Conservation (phyloP, 2,888 invertebrate species). For the Macrophya annulata region DNA sequence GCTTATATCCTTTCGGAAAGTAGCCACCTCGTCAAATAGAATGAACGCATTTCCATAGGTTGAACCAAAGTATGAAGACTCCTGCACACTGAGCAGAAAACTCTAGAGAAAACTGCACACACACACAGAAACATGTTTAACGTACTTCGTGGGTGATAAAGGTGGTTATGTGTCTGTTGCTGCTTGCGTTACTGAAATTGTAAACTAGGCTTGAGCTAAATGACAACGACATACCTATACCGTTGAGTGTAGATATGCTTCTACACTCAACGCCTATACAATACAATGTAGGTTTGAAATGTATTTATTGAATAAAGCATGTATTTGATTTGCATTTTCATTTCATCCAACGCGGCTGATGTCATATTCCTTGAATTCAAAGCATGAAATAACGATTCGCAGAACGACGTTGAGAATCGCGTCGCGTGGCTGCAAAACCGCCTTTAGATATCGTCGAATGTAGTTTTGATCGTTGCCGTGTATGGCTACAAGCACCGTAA, state of each 20-base stretch:
- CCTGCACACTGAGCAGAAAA: not conserved
- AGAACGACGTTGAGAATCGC: not conserved
- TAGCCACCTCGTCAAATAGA: too few relatives aligned
- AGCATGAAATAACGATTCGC: not conserved
- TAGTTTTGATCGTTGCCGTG: conserved; percentile 53
- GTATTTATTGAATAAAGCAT: conserved; percentile 5
- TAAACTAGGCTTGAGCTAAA: not conserved
- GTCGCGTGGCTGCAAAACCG: conserved; percentile 18
- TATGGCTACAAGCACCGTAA: conserved; percentile 32
- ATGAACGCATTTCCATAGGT: not conserved
- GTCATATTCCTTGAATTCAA: not conserved
- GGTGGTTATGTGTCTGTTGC: not conserved
- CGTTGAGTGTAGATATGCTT: not conserved
- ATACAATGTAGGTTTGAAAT: not conserved
- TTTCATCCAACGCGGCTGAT: not conserved
- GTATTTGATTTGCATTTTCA: not conserved
- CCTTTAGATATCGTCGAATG: conserved; percentile 33
- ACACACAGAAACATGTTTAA: not conserved
- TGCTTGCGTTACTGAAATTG: not conserved
- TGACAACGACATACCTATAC: not conserved
- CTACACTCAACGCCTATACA: too few relatives aligned
- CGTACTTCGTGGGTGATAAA: too few relatives aligned
- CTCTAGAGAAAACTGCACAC: too few relatives aligned
- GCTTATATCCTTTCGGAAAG: too few relatives aligned
- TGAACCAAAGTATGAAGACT: not conserved